phyloP scores from a whole-genome alignment of 2,113 vertebrate genomes.

The Zosterops borbonicus region DNA sequence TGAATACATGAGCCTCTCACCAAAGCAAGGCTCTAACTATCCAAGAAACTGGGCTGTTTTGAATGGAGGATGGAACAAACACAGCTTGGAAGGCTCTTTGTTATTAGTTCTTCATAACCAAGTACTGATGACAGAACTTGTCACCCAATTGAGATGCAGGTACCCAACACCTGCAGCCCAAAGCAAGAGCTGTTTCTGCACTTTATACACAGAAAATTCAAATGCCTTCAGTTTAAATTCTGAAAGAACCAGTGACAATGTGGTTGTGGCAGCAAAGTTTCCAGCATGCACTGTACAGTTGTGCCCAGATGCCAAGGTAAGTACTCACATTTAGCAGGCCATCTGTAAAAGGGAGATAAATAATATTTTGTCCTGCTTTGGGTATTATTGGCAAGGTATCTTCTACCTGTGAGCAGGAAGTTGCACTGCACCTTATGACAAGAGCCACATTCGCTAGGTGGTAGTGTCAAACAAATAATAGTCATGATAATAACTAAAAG shows the following conservation, averaged over 20 bases:
- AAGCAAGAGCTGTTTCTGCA: neutral
- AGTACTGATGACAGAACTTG: neutral
- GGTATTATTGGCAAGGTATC: neutral
- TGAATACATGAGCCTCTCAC: neutral
- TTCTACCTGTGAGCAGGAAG: neutral
- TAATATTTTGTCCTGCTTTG: neutral
- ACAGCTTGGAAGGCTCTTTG: neutral
- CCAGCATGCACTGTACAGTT: neutral
- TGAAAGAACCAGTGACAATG: neutral
- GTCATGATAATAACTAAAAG: neutral
- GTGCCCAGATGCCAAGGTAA: neutral
- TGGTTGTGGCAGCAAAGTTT: neutral
- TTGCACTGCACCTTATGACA: neutral
- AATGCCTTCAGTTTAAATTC: neutral
- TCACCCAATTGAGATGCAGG: neutral
- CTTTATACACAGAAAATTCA: neutral
- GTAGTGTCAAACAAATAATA: slow-evolving; percentile 25
- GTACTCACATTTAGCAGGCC: accelerated
- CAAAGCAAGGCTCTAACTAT: neutral
- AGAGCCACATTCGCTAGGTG: neutral
- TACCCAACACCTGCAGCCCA: neutral
- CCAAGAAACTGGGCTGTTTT: neutral
- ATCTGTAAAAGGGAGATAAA: neutral
- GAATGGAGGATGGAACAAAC: neutral
- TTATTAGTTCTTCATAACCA: neutral